Conservation (phyloP, 2,113 vertebrate genomes). For the Fregetta grallaria region DNA sequence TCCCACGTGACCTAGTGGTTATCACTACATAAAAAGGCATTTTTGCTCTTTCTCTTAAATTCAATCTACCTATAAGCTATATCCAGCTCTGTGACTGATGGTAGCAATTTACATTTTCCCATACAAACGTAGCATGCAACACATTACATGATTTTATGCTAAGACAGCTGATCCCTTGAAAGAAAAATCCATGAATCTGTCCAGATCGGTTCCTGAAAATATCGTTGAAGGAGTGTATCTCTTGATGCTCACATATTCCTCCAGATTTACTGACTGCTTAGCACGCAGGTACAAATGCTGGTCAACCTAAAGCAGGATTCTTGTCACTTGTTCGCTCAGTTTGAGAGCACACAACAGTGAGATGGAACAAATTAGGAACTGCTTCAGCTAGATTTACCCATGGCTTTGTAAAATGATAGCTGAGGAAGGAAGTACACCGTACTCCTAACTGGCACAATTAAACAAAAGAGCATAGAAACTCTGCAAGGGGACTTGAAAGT, state of each 20-base stretch:
- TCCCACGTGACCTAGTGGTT: background rate
- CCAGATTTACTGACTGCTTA: background rate
- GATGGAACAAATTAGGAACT: background rate
- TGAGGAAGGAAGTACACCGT: background rate
- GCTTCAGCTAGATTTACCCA: background rate
- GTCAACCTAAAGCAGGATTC: background rate
- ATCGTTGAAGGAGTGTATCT: background rate
- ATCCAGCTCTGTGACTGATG: background rate
- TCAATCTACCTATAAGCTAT: background rate
- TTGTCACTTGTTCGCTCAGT: background rate
- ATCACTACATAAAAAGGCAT: background rate
- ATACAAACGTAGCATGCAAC: background rate
- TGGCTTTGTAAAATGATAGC: background rate
- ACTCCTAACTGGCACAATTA: background rate
- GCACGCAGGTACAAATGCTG: background rate
- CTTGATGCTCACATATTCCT: background rate
- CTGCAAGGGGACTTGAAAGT: background rate
- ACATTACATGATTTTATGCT: background rate
- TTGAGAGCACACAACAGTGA: background rate
- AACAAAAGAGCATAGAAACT: background rate
- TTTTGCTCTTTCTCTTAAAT: background rate
- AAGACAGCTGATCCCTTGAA: background rate
- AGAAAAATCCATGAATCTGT: background rate
- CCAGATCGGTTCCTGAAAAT: background rate
- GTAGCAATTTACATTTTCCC: background rate